These are phyloP conservation scores for Euthynnus affinis DNA, from an alignment of 2,797 vertebrate genomes.

Conservation along the genomic window DNA sequence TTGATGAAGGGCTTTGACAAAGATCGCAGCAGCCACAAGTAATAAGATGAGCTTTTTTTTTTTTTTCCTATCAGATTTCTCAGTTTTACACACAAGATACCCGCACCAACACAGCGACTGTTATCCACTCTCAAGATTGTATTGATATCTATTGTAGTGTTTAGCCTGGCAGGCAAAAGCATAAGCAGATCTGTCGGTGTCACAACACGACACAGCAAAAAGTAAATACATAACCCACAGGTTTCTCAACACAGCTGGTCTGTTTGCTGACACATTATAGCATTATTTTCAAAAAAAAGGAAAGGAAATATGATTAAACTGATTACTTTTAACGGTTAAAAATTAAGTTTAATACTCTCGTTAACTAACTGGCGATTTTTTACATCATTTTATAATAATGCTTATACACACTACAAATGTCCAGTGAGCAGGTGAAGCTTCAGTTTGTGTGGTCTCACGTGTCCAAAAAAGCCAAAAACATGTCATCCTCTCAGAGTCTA, in stretches of 20 bases:
- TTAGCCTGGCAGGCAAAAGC: constrained; percentile 15
- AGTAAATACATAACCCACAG: not conserved
- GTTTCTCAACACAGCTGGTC: not conserved
- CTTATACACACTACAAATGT: too few species aligned
- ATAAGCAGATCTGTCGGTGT: not conserved
- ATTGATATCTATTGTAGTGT: not conserved
- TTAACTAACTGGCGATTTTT: too few species aligned
- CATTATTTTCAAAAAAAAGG: not conserved
- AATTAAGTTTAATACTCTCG: too few species aligned
- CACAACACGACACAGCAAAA: not conserved
- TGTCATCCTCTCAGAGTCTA: constrained; percentile 18
- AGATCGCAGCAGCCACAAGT: constrained; percentile 66
- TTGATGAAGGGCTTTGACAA: constrained; percentile 39
- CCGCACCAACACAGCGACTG: not conserved
- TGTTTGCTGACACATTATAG: not conserved
- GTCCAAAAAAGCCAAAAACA: constrained; percentile 22
- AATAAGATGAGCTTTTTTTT: constrained; percentile 16
- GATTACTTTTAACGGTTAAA: too few species aligned
- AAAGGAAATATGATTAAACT: not conserved
- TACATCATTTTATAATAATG: too few species aligned
- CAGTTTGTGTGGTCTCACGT: not conserved
- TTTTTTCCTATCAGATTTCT: not conserved
- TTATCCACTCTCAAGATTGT: constrained; percentile 5
- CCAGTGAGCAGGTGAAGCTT: constrained; percentile 9
- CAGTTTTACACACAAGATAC: not conserved